Base-by-base conservation (phyloP, 2,797 vertebrate species). In the Gymnopithys bicolor region DNA sequence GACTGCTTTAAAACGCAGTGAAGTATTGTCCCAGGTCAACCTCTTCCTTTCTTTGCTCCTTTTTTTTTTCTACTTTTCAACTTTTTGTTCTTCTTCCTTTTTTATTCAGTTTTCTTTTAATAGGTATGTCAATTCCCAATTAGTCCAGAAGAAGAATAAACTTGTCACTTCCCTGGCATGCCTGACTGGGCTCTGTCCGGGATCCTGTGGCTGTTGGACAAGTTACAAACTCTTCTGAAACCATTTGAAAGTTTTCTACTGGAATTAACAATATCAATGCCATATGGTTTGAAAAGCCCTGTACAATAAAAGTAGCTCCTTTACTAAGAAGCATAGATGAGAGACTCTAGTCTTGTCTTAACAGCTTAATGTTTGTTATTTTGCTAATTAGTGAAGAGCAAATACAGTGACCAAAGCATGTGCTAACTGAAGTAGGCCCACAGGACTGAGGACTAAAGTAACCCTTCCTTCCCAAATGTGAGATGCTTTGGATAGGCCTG, bases 331-430 rank as follows among this genome's bases (percentile, higher is more conserved):
- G 7, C 1, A 2, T 10, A 10, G 22, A 74, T 30, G 23, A 60
- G 18, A 89, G 3, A 58, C 10, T 78, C 30, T 25, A 27, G n/a
- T 70, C 28, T 28, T 66, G 23, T n/a, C 30, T 37, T 49, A 77
- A 33, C 23, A 78, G 12, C 27, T 51, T 53, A 16, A 18, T 46
- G 4, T 35, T 51, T 90, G 33, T 58, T 33, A 51, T 77, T 91
- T 75, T 84, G 19, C 27, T 75, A 52, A 35, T 52, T 58, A 89
- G 27, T 10, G 17, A 63, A 71, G 68, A 89, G 19, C 18, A 66
- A 52, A 46, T 7, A 4, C 33, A 69, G 4, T 7, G 15, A 15
- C 21, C 58, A 71, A 64, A 77, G 10, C 1, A 1, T 1, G 0
- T 62, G 41, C 24, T 69, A 69, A 27, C 7, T 60, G 28, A 32